Percentiles rank a stretch among this genome's conserved stretches.
Evolutionary conservation across 2,888 invertebrate genomes (phyloP).

Genomic region (Calameuta filiformis): DNA sequence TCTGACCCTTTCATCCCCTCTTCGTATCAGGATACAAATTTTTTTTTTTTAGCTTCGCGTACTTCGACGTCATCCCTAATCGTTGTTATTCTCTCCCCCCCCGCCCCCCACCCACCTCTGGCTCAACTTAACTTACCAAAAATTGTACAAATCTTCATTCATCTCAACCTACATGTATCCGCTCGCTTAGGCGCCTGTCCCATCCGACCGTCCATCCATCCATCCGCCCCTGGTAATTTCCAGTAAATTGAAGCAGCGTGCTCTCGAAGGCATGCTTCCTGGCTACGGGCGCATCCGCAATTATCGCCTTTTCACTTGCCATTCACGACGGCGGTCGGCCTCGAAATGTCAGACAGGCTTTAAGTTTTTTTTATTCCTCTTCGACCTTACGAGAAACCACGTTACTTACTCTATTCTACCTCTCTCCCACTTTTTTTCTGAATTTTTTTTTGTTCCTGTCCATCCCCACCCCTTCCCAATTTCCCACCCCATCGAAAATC

Average conservation of each 20-base stretch:
- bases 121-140: neutral
- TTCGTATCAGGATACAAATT: no score
- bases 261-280: neutral
- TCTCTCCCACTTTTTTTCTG: no score
- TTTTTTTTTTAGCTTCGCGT: no score
- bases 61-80: neutral
- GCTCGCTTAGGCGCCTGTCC: no score
- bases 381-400: neutral
- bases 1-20: neutral
- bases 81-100: conserved; percentile 5
- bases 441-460: conserved; percentile 1
- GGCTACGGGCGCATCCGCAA: neutral
- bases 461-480: neutral
- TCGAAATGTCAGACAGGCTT: neutral
- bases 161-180: no score
- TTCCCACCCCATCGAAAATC: neutral
- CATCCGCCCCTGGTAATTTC: no score
- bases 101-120: neutral
- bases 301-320: neutral
- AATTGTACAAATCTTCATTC: no score
- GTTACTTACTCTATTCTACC: no score
- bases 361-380: neutral
- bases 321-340: neutral
- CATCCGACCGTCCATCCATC: no score
- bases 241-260: no score